These are phyloP conservation scores for Ophioninae sp. DNA, from an alignment of 2,888 invertebrate genomes.

Conservation along the genomic window DNA sequence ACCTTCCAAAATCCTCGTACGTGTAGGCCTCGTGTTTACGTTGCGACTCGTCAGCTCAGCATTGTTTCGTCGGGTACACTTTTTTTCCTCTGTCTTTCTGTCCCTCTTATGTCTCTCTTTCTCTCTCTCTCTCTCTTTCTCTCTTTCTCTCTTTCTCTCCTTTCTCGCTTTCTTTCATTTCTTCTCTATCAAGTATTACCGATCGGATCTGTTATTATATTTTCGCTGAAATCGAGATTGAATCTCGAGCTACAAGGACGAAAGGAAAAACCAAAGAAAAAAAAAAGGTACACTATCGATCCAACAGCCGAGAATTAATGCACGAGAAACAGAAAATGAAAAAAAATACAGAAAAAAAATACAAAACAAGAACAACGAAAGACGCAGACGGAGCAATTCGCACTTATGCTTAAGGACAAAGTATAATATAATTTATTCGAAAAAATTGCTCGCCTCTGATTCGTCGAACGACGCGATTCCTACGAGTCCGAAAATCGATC, in stretches of 20 bases:
- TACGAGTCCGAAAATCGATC: background rate
- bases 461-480: constrained; percentile 57
- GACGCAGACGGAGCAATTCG: constrained; percentile 49
- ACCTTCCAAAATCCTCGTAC: constrained; percentile 21
- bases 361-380: constrained; percentile 44
- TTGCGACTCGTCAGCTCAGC: constrained; percentile 13
- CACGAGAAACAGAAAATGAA: constrained; percentile 19
- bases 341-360: no score
- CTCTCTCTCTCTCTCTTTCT: constrained; percentile 52
- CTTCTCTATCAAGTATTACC: constrained; percentile 51
- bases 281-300: constrained; percentile 25
- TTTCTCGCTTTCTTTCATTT: constrained; percentile 47
- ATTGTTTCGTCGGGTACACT: constrained; percentile 36
- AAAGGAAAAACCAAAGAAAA: constrained; percentile 40
- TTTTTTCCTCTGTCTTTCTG: constrained; percentile 59
- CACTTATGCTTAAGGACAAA: constrained; percentile 65
- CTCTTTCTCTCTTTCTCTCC: constrained; percentile 45
- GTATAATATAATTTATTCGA: constrained; percentile 70
- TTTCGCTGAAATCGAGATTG: constrained; percentile 49
- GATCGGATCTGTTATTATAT: constrained; percentile 39
- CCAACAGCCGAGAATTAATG: constrained; percentile 48
- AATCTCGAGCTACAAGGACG: constrained; percentile 44
- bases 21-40: constrained; percentile 30
- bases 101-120: constrained; percentile 52
- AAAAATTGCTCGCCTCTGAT: constrained; percentile 76